phyloP scores from a whole-genome alignment of 2,797 vertebrate species.

The Tapera naevia region DNA sequence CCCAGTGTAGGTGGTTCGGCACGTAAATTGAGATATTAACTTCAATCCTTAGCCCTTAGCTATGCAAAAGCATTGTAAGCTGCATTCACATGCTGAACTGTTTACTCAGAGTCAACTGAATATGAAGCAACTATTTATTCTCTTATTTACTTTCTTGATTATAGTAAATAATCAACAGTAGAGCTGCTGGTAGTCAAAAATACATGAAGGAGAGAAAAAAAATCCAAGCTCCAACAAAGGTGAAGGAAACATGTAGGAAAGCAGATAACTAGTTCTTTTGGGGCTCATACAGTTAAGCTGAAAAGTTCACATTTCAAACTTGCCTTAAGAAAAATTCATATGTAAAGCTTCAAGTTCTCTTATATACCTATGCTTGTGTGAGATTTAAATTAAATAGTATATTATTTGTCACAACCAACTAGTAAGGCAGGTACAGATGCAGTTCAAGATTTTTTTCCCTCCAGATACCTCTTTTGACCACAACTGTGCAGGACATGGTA shows the following conservation, averaged over 20 bases:
- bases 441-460: not conserved
- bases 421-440: not conserved
- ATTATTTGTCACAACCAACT: not conserved
- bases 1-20: not conserved
- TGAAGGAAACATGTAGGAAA: not conserved
- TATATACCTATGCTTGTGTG: not conserved
- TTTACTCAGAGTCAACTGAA: not conserved
- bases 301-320: not conserved
- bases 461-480: not conserved
- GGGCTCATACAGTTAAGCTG: not conserved
- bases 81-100: not conserved
- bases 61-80: not conserved
- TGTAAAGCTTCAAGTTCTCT: not conserved
- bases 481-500: not conserved
- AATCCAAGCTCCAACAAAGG: not conserved
- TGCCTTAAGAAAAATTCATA: not conserved
- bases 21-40: not conserved
- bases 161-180: not conserved
- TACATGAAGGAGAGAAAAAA: not conserved
- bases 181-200: not conserved
- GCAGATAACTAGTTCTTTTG: not conserved
- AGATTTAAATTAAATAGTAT: not conserved
- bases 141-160: not conserved
- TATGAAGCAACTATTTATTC: not conserved
- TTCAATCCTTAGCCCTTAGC: not conserved